phyloP scores from a whole-genome alignment of 1,140 invertebrate genomes.

The Pseudoatta argentina region DNA sequence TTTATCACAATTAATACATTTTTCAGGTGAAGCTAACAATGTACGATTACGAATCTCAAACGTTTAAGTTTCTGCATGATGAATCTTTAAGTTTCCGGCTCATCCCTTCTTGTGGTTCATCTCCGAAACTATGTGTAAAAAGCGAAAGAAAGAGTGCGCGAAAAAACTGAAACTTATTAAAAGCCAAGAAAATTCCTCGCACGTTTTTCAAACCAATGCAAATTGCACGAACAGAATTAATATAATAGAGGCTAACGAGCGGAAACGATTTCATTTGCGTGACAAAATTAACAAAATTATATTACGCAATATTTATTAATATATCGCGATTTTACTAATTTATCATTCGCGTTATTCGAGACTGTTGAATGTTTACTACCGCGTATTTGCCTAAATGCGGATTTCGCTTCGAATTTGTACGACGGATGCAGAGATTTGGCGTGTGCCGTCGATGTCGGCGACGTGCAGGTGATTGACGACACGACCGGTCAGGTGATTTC shows the following conservation, averaged over 20 bases:
- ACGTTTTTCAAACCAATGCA: neutral
- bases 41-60: neutral
- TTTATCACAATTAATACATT: neutral
- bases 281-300: constrained; percentile 11
- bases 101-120: neutral
- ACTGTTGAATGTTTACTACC: neutral
- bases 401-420: neutral
- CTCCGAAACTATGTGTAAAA: neutral
- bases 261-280: neutral
- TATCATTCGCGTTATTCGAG: neutral
- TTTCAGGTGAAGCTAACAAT: too few species aligned
- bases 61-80: neutral
- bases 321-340: neutral
- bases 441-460: neutral
- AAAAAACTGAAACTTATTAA: neutral
- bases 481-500: constrained; percentile 2
- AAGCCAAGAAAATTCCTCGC: neutral
- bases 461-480: constrained; percentile 18
- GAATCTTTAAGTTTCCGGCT: constrained; percentile 1
- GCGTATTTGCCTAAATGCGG: neutral
- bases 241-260: neutral
- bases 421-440: constrained; percentile 19
- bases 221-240: constrained; percentile 10
- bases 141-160: neutral
- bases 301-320: neutral